These are phyloP conservation scores for Scopus umbretta DNA, from an alignment of 2,113 vertebrate genomes.

Conservation along the genomic window DNA sequence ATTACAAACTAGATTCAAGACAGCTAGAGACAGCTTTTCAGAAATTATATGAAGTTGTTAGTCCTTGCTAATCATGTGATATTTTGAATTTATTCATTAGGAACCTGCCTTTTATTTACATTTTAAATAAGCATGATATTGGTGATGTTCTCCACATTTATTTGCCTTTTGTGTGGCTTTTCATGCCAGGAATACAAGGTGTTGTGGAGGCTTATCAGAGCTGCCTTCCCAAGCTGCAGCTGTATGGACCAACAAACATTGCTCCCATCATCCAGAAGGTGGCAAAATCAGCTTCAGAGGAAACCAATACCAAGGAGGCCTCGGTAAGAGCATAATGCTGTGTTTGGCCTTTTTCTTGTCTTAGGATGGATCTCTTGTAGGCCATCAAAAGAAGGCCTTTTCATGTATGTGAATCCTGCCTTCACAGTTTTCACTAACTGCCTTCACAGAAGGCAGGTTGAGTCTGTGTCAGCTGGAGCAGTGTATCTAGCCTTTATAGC, in stretches of 20 bases:
- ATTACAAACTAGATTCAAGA: not conserved
- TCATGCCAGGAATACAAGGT: constrained; percentile 85
- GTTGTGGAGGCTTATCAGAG: constrained; percentile 97
- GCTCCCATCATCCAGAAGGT: constrained; percentile 98
- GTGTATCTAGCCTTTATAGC: not conserved
- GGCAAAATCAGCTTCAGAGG: constrained; percentile 89
- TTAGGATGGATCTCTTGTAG: not conserved
- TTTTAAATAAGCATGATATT: not conserved
- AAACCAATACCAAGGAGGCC: constrained; percentile 93
- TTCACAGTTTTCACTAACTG: not conserved
- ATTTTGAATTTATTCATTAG: not conserved
- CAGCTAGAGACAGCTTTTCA: not conserved
- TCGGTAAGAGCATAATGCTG: constrained; percentile 75
- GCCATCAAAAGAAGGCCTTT: not conserved
- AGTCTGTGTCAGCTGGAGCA: not conserved
- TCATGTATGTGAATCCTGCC: not conserved
- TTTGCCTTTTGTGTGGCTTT: not conserved
- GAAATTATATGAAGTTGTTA: not conserved
- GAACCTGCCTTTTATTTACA: not conserved
- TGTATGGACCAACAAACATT: constrained; percentile 95
- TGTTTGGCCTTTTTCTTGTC: not conserved
- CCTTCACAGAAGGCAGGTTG: not conserved
- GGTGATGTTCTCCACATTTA: not conserved
- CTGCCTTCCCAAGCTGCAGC: constrained; percentile 93
- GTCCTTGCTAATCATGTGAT: not conserved